Evolutionary conservation across 2,888 invertebrate species (phyloP).

Genomic region (Gastrophysa polygoni): DNA sequence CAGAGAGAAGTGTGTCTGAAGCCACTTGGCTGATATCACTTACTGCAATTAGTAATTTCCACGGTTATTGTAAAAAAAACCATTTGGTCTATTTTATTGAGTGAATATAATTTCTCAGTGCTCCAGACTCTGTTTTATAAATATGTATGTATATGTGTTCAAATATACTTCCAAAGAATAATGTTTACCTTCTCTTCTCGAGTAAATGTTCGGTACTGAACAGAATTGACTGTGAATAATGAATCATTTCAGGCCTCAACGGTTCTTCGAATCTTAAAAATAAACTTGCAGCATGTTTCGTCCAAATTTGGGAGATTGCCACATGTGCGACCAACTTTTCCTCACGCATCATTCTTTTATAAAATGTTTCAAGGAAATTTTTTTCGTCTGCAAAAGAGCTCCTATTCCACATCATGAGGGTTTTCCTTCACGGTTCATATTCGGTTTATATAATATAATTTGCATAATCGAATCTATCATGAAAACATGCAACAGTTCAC

Average conservation of each 20-base stretch:
- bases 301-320: conserved; percentile 46
- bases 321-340: conserved; percentile 36
- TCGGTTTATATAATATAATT: too few species aligned
- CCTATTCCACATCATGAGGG: conserved; percentile 22
- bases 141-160: not conserved
- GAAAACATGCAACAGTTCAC: too few species aligned
- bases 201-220: conserved; percentile 3
- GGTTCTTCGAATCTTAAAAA: conserved; percentile 26
- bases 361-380: conserved; percentile 27
- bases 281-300: conserved; percentile 34
- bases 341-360: conserved; percentile 23
- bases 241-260: not conserved
- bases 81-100: not conserved
- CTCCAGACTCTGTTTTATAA: not conserved
- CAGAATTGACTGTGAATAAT: conserved; percentile 7
- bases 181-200: not conserved
- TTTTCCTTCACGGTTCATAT: conserved; percentile 19
- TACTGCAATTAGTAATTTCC: too few species aligned
- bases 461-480: conserved; percentile 13
- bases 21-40: too few species aligned
- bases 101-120: not conserved
- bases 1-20: too few species aligned
- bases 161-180: not conserved
- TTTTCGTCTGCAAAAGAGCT: conserved; percentile 29
- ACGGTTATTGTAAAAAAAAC: too few species aligned